These are phyloP conservation scores for Unio delphinus DNA, from an alignment of 2,888 invertebrate genomes.

Conservation along the genomic window DNA sequence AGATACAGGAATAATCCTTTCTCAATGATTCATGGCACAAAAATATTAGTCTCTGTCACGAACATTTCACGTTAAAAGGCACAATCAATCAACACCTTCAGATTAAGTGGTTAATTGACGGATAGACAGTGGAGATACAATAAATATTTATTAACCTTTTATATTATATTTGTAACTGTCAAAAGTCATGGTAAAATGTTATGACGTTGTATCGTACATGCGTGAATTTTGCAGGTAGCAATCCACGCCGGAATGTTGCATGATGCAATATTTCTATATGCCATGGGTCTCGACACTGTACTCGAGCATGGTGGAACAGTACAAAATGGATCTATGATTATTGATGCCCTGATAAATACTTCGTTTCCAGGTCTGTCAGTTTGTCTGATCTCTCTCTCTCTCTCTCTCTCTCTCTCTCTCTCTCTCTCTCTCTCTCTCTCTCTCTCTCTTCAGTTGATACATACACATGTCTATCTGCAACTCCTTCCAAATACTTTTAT, in stretches of 20 bases:
- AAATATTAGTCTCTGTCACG: no score
- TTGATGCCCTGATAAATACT: slow-evolving; percentile 19
- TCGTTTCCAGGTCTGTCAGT: slow-evolving; percentile 27
- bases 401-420: slow-evolving; percentile 7
- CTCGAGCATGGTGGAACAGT: slow-evolving; percentile 21
- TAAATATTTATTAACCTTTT: no score
- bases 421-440: slow-evolving; percentile 2
- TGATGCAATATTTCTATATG: slow-evolving; percentile 54
- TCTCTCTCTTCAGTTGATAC: background rate
- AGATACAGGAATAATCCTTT: no score
- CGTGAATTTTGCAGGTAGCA: slow-evolving; percentile 30
- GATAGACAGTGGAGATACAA: no score
- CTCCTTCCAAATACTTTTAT: no score
- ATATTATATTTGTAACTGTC: no score
- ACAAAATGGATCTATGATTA: slow-evolving; percentile 19
- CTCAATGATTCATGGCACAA: no score
- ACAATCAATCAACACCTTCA: no score
- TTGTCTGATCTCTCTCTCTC: slow-evolving; percentile 5
- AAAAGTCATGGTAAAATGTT: background rate
- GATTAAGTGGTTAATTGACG: no score
- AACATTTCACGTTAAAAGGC: no score
- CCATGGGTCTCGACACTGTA: slow-evolving; percentile 36
- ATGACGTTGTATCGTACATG: background rate
- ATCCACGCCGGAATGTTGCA: slow-evolving; percentile 48
- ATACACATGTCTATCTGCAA: no score